phyloP scores from a whole-genome alignment of 2,797 vertebrate species.

The Chromobotia macracanthus region DNA sequence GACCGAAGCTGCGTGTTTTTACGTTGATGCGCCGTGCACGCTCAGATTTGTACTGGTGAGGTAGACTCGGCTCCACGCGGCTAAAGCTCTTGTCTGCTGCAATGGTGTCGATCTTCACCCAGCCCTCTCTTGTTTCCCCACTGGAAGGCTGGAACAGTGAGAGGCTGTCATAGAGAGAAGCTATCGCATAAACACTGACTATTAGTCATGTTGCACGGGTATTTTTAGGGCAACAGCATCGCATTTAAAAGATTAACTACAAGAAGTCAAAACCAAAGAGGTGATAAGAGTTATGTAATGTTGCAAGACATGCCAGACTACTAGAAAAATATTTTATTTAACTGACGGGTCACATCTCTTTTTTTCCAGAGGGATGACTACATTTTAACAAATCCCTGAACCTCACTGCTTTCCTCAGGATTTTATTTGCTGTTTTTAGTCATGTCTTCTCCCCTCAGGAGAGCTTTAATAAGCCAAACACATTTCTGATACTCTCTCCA shows the following conservation, averaged over 20 bases:
- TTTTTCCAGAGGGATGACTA: not conserved
- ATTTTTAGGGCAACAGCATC: not conserved
- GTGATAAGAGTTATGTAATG: constrained; percentile 17
- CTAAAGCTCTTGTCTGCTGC: constrained; percentile 84
- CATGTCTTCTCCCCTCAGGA: not conserved
- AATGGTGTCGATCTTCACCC: constrained; percentile 86
- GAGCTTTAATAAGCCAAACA: constrained; percentile 9
- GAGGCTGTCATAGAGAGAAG: not conserved
- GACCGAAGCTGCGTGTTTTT: constrained; percentile 93
- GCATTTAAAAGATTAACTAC: constrained; percentile 34
- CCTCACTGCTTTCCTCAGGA: not conserved
- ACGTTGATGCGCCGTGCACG: constrained; percentile 84
- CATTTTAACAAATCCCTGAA: not conserved
- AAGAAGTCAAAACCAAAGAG: constrained; percentile 10
- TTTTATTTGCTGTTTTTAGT: constrained; percentile 20
- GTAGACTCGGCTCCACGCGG: constrained; percentile 81
- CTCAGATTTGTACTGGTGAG: constrained; percentile 82
- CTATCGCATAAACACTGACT: not conserved
- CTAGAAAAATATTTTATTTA: constrained; percentile 8
- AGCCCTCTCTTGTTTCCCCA: constrained; percentile 77
- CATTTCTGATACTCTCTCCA: not conserved
- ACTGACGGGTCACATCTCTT: not conserved
- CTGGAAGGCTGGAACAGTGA: constrained; percentile 67
- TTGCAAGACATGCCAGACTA: not conserved
- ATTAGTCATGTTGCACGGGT: not conserved